Evolutionary conservation across 2,888 invertebrate species (phyloP), one percentile per base, ranked within the genome.

Genomic region (Abscondita cerata): DNA sequence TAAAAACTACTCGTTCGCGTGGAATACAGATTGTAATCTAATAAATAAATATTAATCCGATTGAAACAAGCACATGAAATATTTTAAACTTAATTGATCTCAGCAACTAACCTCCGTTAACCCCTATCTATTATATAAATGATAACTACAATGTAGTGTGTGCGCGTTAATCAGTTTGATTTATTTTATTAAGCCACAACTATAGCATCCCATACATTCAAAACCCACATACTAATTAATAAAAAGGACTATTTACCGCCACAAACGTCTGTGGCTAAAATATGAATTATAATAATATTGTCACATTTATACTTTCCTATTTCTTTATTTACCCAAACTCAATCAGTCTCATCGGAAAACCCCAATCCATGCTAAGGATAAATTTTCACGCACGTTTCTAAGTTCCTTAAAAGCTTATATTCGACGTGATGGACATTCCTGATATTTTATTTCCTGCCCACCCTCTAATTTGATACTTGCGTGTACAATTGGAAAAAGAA

Each of bases 401-500:
- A 57, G 31, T 36, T 48, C 19, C 36, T 50, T 25, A 57, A 57
- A 48, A 38, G 50, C 48, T 34, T 57, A 13, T 48, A 18, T 16
- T 36, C 48, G 36, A 36, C 48, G 15, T 48, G 25, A 48, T 25
- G 48, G 31, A 48, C 48, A 36, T 36, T 52, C 36, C 38, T 11
- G 52, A 52, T 52, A 52, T 52, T 25, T 36, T 41, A 34, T 44
- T 57, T 57, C 33, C 31, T 51, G 47, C 31, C 12, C 19, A 25
- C 57, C 50, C 57, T 50, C 44, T 57, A 57, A 57, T 57, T 57
- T 57, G 41, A 40, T 52, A 57, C 38, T 57, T 15, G 57, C 57
- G 57, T 57, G 54, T 18, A 40, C n/a, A 18, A 44, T 44, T 44
- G 44, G 16, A 19, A 18, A 44, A 16, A 25, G 25, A 25, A 25